Evolutionary conservation across 2,113 vertebrate species (phyloP), one percentile per base, ranked within the genome.

Genomic region (Oreochromis aureus): DNA sequence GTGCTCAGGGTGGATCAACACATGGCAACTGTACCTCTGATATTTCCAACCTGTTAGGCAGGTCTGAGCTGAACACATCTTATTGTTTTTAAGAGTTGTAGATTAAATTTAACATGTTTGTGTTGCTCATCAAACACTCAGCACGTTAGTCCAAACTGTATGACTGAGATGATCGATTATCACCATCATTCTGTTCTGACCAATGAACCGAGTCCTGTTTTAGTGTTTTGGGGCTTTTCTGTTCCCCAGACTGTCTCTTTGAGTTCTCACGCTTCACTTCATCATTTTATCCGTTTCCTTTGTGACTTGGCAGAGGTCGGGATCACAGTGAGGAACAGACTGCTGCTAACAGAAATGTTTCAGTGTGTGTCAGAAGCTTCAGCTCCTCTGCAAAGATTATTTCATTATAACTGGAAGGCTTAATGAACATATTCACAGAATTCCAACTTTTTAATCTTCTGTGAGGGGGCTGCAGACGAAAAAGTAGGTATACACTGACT

Each of bases 1-100:
- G n/a, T 22, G 0, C 8, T 55, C 2, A 24, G 54, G 0, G n/a
- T 56, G n/a, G n/a, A 56, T 24, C n/a, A 2, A 56, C n/a, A 24
- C 54, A 56, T 56, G n/a, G 2, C 0, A 24, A 24, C n/a, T 24
- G 53, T 22, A 22, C 53, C 53, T 11, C 53, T 54, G 19, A 54
- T 11, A 54, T 24, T 24, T 24, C 24, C 24, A 24, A 24, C 24
- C 53, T 54, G 53, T 54, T 54, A n/a, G 19, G 19, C 53, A 22
- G 53, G 53, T 55, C 53, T 22, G 53, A 55, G 53, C 53, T 55
- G 48, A 24, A 24, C 24, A 30, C 30, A 54, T 22, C 19, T 54
- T 54, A 54, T 54, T 54, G 0, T 54, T 11, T 54, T 54, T 22
- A 54, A 54, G 53, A 54, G 0, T 0, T 22, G 5, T 54, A 54